Evolutionary conservation across 1,140 invertebrate genomes (phyloP).

Genomic region (Drosophila neocordata): DNA sequence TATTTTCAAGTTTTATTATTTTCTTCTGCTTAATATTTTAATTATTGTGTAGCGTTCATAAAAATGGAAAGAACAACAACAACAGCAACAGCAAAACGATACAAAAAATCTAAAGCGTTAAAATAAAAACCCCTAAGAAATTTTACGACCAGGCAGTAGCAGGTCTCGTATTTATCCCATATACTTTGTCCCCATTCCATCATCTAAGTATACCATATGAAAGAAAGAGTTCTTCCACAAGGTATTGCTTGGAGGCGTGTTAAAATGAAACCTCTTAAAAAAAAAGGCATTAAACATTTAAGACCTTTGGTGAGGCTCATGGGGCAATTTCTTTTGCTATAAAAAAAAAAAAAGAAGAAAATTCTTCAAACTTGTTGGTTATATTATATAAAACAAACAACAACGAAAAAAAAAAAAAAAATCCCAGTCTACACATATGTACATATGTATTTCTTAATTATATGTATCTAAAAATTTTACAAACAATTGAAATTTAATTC

Average conservation of each 20-base stretch:
- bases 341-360: no score
- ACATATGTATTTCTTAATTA: no score
- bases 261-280: slow-evolving; percentile 60
- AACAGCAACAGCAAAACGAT: neutral
- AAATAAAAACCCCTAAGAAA: slow-evolving; percentile 40
- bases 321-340: slow-evolving; percentile 34
- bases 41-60: slow-evolving; percentile 66
- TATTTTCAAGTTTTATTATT: slow-evolving; percentile 34
- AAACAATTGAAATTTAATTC: no score
- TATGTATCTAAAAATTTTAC: no score
- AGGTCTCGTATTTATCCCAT: slow-evolving; percentile 25
- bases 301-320: slow-evolving; percentile 28
- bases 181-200: neutral
- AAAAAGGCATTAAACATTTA: slow-evolving; percentile 65
- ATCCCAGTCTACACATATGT: neutral
- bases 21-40: slow-evolving; percentile 72
- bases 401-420: neutral
- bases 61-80: slow-evolving; percentile 28
- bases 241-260: slow-evolving; percentile 59
- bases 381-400: slow-evolving; percentile 14
- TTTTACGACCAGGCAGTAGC: slow-evolving; percentile 76
- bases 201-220: neutral
- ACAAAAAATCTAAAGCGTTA: slow-evolving; percentile 22
- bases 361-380: slow-evolving; percentile 23
- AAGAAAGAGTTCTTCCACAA: slow-evolving; percentile 49